Conservation (phyloP, 2,113 vertebrate genomes). For the Spea multiplicata region DNA sequence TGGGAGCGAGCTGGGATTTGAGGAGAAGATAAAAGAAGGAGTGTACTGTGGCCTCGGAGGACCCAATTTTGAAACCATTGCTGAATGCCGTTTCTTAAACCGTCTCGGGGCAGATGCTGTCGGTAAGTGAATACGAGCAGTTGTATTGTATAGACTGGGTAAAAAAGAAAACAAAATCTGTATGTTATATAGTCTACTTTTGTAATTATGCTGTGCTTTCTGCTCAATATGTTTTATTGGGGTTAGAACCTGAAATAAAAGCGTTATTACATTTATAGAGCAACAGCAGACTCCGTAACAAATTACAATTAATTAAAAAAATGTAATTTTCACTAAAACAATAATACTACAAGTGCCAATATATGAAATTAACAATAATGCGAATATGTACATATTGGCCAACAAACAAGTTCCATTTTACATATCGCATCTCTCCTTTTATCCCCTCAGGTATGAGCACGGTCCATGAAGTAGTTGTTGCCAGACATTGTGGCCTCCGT, state of each 20-base stretch:
- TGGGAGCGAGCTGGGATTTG: slow-evolving; percentile 73
- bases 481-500: slow-evolving; percentile 83
- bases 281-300: no score
- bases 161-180: not conserved
- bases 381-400: no score
- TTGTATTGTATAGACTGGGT: no score
- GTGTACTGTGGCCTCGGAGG: slow-evolving; percentile 82
- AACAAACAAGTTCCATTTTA: no score
- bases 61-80: slow-evolving; percentile 85
- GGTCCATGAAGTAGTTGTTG: slow-evolving; percentile 82
- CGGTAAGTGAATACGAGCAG: slow-evolving; percentile 65
- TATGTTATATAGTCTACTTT: not conserved
- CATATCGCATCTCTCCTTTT: not conserved
- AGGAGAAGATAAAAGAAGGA: slow-evolving; percentile 76
- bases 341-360: no score
- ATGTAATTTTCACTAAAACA: no score
- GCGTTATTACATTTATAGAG: no score
- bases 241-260: no score
- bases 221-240: no score
- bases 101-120: slow-evolving; percentile 85
- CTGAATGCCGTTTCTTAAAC: slow-evolving; percentile 76
- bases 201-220: not conserved
- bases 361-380: no score
- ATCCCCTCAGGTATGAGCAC: slow-evolving; percentile 87
- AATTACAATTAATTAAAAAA: no score